A percentile compares a stretch with the other conserved stretches of the same genome.
Evolutionary conservation across 1,140 invertebrate species (phyloP).

Genomic region (Drosophila mojavensis): DNA sequence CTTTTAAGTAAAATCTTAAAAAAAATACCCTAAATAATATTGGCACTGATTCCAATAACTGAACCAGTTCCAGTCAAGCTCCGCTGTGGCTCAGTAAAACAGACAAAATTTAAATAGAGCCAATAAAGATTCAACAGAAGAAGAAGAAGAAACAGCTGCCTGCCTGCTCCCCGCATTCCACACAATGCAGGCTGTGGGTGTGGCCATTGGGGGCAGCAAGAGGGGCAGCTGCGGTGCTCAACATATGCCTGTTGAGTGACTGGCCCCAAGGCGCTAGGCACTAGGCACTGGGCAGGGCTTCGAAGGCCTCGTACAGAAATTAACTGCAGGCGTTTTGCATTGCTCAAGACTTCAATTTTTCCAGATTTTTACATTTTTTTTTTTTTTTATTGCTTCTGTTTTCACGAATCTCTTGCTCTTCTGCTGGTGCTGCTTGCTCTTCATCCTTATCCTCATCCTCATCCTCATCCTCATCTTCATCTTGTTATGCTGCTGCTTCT

Average conservation of each 20-base stretch:
- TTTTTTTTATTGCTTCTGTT: constrained; percentile 2
- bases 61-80: no score
- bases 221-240: neutral
- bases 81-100: no score
- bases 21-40: no score
- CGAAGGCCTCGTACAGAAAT: constrained; percentile 14
- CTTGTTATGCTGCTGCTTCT: constrained; percentile 1
- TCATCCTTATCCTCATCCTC: neutral
- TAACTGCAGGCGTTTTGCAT: constrained; percentile 31
- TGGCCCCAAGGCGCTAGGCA: constrained; percentile 21
- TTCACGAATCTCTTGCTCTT: neutral
- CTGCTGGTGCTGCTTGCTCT: neutral
- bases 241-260: constrained; percentile 24
- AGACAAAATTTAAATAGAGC: no score
- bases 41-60: no score
- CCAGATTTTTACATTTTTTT: neutral
- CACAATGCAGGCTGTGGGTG: neutral
- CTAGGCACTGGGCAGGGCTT: neutral
- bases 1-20: no score
- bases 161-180: neutral
- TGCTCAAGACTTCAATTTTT: constrained; percentile 43
- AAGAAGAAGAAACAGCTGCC: no score
- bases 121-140: no score
- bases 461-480: constrained; percentile 1
- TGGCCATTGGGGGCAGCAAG: no score